Evolutionary conservation across 2,888 invertebrate species (phyloP).

Genomic region (Ceriagrion tenellum): DNA sequence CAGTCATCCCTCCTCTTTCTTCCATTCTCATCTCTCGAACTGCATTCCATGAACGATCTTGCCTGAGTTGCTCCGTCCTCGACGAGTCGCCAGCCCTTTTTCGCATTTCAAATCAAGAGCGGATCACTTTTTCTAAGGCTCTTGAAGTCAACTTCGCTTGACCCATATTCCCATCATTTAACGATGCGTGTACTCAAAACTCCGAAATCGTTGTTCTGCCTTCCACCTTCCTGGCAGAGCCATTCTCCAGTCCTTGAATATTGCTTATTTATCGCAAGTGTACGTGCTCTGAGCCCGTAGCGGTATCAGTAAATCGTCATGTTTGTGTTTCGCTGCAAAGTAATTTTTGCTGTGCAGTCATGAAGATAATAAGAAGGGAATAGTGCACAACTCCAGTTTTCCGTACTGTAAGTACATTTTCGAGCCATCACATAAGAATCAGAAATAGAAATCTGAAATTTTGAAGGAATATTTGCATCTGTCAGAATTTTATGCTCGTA

Average conservation of each 20-base stretch:
- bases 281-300: no score
- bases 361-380: not conserved
- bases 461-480: not conserved
- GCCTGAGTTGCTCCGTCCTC: not conserved
- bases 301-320: no score
- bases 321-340: not conserved
- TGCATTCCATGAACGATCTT: not conserved
- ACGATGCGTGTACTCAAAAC: not conserved
- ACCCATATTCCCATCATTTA: not conserved
- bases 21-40: not conserved
- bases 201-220: not conserved
- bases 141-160: not conserved
- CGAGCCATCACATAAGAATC: not conserved
- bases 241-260: not conserved
- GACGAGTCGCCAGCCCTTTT: not conserved
- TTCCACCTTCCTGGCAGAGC: not conserved
- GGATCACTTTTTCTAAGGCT: constrained; percentile 3
- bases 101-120: not conserved
- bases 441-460: not conserved
- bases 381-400: not conserved
- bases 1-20: not conserved
- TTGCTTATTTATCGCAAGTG: not conserved
- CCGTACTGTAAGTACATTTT: not conserved
- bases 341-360: not conserved
- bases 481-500: not conserved